Base-by-base conservation (phyloP, 2,888 invertebrate species). In the Julus scandinavius region DNA sequence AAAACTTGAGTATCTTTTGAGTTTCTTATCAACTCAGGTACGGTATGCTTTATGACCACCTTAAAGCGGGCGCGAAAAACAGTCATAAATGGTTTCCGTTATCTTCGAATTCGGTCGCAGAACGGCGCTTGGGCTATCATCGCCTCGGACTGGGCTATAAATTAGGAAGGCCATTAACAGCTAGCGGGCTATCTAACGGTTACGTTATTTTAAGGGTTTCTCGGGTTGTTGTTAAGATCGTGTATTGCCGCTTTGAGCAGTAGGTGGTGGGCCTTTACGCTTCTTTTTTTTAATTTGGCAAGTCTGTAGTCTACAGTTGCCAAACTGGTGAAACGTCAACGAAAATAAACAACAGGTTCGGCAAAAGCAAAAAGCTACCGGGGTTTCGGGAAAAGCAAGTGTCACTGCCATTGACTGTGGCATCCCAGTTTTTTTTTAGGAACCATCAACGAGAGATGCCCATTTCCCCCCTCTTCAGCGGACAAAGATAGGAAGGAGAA, bases 81-180 rank as follows among this genome's bases (percentile, higher is more conserved):
- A n/a, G n/a, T 17, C 72, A 72, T 72, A 72, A 72, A 72, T 72
- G 72, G 72, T 29, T 29, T 72, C 72, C 4, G 72, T 72, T 72
- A 72, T 72, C 72, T 72, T 29, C 20, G 7, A 20, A 9, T 72
- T 72, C 9, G 72, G 72, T 72, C 72, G 72, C 29, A 6, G n/a
- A 72, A 72, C 72, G 72, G 72, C 72, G 72, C 72, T 72, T n/a
- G n/a, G 58, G 58, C n/a, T 58, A 58, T 58, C 58, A 58, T 58
- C 58, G 58, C 7, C 13, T n/a, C n/a, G 63, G 63, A 4, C 63
- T 17, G 63, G 63, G 11, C 63, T 63, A 29, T 72, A 72, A 72
- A 72, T 72, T 72, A 72, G 11, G 72, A 9, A 29, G 72, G 20
- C 72, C 72, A 72, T 72, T 72, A 72, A 72, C 72, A 72, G 72